phyloP scores from a whole-genome alignment of 2,888 invertebrate species.

The Anorthoa munda region DNA sequence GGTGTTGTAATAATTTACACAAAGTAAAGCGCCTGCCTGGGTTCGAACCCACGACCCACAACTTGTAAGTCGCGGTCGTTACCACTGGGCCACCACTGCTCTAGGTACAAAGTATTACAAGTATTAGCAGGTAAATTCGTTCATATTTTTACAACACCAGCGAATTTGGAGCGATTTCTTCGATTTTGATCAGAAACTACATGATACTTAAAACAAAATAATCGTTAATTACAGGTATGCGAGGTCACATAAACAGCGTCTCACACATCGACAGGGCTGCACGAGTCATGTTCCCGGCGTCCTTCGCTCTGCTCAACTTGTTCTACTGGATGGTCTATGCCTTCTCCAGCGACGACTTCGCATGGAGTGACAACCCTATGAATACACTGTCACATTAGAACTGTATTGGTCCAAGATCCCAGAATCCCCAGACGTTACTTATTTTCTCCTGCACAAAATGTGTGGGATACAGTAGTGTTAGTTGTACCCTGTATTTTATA shows the following conservation, averaged over 20 bases:
- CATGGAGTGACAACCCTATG: slow-evolving; percentile 93
- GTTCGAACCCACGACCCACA: too few relatives aligned
- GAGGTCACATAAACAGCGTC: slow-evolving; percentile 95
- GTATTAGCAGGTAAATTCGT: too few relatives aligned
- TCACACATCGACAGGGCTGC: slow-evolving; percentile 96
- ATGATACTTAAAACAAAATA: too few relatives aligned
- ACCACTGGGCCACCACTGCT: too few relatives aligned
- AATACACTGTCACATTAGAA: slow-evolving; percentile 88
- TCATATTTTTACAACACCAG: not conserved
- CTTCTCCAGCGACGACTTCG: slow-evolving; percentile 94
- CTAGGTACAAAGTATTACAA: too few relatives aligned
- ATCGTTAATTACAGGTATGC: slow-evolving; percentile 79
- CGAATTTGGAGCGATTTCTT: not conserved
- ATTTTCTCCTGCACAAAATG: too few relatives aligned
- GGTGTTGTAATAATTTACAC: too few relatives aligned
- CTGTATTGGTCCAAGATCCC: not conserved
- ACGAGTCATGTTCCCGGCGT: slow-evolving; percentile 95
- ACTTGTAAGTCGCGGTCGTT: too few relatives aligned
- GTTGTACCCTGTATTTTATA: too few relatives aligned
- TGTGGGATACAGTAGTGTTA: too few relatives aligned
- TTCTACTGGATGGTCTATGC: slow-evolving; percentile 97
- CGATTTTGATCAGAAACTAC: not conserved
- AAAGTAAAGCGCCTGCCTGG: too few relatives aligned
- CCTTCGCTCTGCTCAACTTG: slow-evolving; percentile 96
- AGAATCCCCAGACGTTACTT: too few relatives aligned